Conservation (phyloP, 2,113 vertebrate genomes). For the Hippopotamus amphibius region DNA sequence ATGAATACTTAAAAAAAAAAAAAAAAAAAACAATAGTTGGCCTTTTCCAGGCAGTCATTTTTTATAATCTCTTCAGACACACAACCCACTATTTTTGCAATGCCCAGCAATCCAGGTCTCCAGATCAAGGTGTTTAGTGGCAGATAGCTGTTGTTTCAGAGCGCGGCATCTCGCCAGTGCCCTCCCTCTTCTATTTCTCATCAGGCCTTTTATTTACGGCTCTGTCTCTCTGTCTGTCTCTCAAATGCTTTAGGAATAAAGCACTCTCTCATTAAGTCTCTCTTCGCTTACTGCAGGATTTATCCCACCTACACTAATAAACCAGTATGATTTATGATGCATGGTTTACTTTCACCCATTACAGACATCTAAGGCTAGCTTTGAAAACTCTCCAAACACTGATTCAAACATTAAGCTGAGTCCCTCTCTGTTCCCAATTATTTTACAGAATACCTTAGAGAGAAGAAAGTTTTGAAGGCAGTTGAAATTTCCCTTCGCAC, state of each 20-base stretch:
- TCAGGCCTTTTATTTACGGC: conserved; percentile 38
- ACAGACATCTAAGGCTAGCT: not conserved
- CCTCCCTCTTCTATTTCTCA: not conserved
- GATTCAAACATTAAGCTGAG: not conserved
- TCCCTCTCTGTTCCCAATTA: not conserved
- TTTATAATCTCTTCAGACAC: conserved; percentile 29
- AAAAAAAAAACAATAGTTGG: not conserved
- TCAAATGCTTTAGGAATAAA: conserved; percentile 31
- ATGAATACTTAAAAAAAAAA: not conserved
- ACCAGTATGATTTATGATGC: conserved; percentile 37
- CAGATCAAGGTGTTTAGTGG: conserved; percentile 7
- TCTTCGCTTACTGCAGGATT: conserved; percentile 49
- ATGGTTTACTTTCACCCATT: not conserved
- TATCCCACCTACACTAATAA: conserved; percentile 52
- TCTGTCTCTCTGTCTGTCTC: not conserved
- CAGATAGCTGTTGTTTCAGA: not conserved
- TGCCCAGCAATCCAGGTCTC: not conserved
- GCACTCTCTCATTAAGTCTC: conserved; percentile 49
- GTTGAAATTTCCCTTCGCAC: not conserved
- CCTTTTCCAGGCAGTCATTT: not conserved
- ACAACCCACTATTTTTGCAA: conserved; percentile 17
- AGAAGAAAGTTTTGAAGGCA: not conserved
- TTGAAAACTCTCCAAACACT: not conserved
- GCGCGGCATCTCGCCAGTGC: not conserved
- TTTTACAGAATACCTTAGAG: not conserved